Conservation (phyloP, 2,888 invertebrate species). For the Cheilosia grossa region DNA sequence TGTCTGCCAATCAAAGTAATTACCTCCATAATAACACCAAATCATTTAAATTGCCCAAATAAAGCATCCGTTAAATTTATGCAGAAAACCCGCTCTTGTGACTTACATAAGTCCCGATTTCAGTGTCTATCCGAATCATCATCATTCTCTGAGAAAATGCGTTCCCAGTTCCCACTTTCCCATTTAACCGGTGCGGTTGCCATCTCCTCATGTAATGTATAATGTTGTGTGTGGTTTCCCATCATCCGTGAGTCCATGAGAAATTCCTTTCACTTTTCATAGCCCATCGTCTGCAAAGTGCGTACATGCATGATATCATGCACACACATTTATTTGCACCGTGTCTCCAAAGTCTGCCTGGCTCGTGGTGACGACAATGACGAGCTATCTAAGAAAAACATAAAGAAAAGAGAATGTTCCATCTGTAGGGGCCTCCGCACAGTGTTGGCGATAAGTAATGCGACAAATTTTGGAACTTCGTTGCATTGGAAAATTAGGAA, state of each 20-base stretch:
- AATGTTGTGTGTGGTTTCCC: slow-evolving; percentile 3
- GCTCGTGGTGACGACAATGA: slow-evolving; percentile 16
- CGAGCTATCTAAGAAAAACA: slow-evolving; percentile 28
- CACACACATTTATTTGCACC: slow-evolving; percentile 3
- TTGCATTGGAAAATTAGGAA: no score
- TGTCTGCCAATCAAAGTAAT: slow-evolving; percentile 54
- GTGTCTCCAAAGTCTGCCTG: background rate
- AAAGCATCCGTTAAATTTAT: slow-evolving; percentile 33
- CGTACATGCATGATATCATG: slow-evolving; percentile 46
- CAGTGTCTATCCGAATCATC: slow-evolving; percentile 28
- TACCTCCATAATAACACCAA: slow-evolving; percentile 54
- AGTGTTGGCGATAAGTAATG: slow-evolving; percentile 8
- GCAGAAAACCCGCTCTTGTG: slow-evolving; percentile 24
- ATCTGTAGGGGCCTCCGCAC: background rate
- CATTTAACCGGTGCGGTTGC: slow-evolving; percentile 34
- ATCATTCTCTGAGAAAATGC: slow-evolving; percentile 59
- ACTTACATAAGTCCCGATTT: slow-evolving; percentile 56
- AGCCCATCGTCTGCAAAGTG: slow-evolving; percentile 51
- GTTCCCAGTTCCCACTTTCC: slow-evolving; percentile 70
- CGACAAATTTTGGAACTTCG: background rate
- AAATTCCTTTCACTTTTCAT: slow-evolving; percentile 74
- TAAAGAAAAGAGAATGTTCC: slow-evolving; percentile 39
- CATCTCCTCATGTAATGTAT: background rate
- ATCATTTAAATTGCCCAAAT: slow-evolving; percentile 65
- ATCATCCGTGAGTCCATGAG: slow-evolving; percentile 61